Evolutionary conservation across 2,888 invertebrate genomes (phyloP).

Genomic region (Phyllotreta cruciferae): DNA sequence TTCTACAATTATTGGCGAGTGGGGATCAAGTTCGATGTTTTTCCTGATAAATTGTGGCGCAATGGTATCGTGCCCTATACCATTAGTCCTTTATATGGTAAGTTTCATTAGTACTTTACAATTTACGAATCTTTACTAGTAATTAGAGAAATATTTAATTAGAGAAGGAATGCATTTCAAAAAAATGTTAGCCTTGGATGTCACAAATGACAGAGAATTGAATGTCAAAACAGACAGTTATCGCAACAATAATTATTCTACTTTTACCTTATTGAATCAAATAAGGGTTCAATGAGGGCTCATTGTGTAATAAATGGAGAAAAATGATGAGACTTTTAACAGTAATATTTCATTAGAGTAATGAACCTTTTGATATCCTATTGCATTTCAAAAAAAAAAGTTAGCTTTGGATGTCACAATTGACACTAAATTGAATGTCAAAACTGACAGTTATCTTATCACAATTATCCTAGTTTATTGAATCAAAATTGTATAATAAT

Average conservation of each 20-base stretch:
- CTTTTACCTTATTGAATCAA: too few species aligned
- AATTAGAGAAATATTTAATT: too few species aligned
- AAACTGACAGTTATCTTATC: background rate
- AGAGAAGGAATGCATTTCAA: too few species aligned
- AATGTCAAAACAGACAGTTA: background rate
- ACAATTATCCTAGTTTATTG: background rate
- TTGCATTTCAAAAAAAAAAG: too few species aligned
- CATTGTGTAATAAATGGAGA: background rate
- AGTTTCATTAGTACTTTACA: conserved; percentile 40
- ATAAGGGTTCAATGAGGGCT: too few species aligned
- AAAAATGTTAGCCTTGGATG: background rate
- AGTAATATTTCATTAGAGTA: too few species aligned
- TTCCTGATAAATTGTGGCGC: conserved; percentile 70
- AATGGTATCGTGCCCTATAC: conserved; percentile 71
- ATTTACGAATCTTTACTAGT: too few species aligned
- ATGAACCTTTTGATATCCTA: too few species aligned
- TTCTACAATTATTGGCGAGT: conserved; percentile 68
- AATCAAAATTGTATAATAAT: background rate
- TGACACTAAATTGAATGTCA: background rate
- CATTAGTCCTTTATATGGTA: conserved; percentile 69
- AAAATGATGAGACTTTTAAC: too few species aligned
- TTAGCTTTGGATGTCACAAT: background rate
- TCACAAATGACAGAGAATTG: background rate
- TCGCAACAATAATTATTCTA: background rate
- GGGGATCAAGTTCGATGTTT: conserved; percentile 70